Evolutionary conservation across 2,888 invertebrate genomes (phyloP), one percentile per base, ranked within the genome.

Genomic region (Rhagium mordax): DNA sequence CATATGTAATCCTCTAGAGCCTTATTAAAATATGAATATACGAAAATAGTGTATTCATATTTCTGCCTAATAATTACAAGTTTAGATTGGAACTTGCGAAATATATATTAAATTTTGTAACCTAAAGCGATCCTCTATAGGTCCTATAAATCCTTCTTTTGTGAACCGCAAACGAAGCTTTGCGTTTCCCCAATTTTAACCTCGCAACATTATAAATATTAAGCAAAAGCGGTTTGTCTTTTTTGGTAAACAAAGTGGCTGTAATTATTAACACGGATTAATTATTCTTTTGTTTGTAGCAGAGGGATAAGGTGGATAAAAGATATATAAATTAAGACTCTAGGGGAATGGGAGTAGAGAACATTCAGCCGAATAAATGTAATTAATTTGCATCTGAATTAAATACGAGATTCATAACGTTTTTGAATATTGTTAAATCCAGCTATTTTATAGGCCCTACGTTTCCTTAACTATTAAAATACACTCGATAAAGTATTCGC

Each of bases 181-280:
- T 20, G 33, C 65, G 33, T 53, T 65, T 65, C 65, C 48, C 65
- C 33, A 65, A 65, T 65, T 65, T 41, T 33, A 33, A 53, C 65
- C 53, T 65, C 33, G 15, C 29, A 65, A 27, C 65, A 65, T 65
- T 65, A 65, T 65, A 65, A 65, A 65, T 65, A 65, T 65, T 53
- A 65, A 18, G 53, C 27, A 18, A 33, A 29, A 29, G 53, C 53
- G 65, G 65, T 13, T 53, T 53, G 65, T 65, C 65, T 53, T 65
- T 65, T 65, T 65, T 53, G 65, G 53, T 33, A 53, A 65, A 65
- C 33, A 65, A 65, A 65, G 53, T 65, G 65, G 65, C 65, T 33
- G 65, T 65, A 65, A 65, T 65, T 65, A 65, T 65, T 65, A 65
- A 65, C 65, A 53, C 53, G 65, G 65, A 65, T 65, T 65, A 65